Evolutionary conservation across 2,113 vertebrate genomes (phyloP).

Genomic region (Narcine bancroftii): DNA sequence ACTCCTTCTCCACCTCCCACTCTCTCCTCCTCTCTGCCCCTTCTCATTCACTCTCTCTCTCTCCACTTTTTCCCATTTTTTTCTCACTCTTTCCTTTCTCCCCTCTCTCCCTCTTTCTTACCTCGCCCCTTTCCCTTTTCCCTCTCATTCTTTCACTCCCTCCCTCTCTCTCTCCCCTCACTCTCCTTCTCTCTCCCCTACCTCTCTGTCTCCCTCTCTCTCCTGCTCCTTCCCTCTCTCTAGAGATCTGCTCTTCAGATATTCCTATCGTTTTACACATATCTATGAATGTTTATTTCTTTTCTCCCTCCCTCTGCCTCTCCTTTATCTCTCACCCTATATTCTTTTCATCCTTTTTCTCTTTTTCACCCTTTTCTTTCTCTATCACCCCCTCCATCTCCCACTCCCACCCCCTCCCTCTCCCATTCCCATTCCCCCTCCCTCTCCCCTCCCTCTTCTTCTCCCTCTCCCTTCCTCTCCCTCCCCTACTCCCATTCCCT

Average conservation of each 20-base stretch:
- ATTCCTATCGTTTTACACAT: no score
- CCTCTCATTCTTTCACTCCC: neutral
- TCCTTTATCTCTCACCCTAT: no score
- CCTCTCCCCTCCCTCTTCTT: neutral
- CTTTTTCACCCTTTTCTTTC: neutral
- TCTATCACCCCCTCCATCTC: neutral
- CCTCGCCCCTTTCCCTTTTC: neutral
- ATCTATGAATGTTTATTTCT: no score
- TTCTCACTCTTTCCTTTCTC: no score
- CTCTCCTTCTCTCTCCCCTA: neutral
- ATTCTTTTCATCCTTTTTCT: neutral
- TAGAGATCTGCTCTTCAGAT: no score
- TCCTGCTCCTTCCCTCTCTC: no score
- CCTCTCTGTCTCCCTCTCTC: neutral
- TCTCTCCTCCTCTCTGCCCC: neutral
- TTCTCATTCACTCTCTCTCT: neutral
- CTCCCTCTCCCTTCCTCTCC: conserved; percentile 46
- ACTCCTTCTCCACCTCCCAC: neutral
- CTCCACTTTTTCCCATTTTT: no score
- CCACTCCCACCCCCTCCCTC: no score
- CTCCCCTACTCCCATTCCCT: conserved; percentile 17
- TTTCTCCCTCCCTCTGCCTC: no score
- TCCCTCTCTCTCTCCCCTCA: neutral
- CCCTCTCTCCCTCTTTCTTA: neutral
- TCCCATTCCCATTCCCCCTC: no score